phyloP scores from a whole-genome alignment of 2,888 invertebrate genomes.

The Smittia sp. region DNA sequence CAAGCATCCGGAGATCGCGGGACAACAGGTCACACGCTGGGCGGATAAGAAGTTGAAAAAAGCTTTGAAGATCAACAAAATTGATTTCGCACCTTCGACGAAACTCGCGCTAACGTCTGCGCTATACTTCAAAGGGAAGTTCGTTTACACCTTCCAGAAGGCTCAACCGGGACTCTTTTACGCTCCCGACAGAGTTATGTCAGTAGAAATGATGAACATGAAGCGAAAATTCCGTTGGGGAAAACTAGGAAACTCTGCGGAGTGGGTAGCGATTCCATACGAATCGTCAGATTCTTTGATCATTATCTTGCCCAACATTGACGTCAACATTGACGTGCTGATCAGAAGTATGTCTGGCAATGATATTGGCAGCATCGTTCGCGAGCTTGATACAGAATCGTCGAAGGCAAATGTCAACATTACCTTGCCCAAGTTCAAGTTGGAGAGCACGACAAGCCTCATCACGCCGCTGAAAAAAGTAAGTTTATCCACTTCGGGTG shows the following conservation, averaged over 20 bases:
- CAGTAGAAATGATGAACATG: slow-evolving; percentile 21
- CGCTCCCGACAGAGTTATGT: background rate
- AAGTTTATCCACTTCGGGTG: background rate
- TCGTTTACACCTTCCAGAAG: slow-evolving; percentile 12
- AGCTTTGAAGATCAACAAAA: background rate
- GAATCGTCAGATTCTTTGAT: slow-evolving; percentile 14
- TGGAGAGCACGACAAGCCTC: slow-evolving; percentile 7
- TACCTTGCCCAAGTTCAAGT: slow-evolving; percentile 27
- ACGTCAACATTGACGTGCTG: background rate
- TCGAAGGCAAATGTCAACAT: slow-evolving; percentile 17
- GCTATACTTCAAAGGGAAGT: slow-evolving; percentile 31
- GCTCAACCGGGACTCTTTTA: background rate
- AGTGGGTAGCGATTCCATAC: slow-evolving; percentile 31
- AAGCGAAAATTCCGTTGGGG: slow-evolving; percentile 28
- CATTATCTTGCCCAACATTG: background rate
- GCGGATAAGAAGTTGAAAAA: slow-evolving; percentile 6
- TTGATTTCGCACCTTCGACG: background rate
- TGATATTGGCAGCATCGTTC: background rate
- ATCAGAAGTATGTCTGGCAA: background rate
- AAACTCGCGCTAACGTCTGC: slow-evolving; percentile 9
- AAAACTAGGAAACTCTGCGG: background rate
- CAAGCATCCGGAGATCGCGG: background rate
- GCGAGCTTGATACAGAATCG: background rate
- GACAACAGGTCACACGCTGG: background rate
- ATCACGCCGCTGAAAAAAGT: slow-evolving; percentile 15